A percentile compares a stretch with the other conserved stretches of the same genome.
phyloP scores from a whole-genome alignment of 1,140 invertebrate genomes.

The Diorhabda carinulata region DNA sequence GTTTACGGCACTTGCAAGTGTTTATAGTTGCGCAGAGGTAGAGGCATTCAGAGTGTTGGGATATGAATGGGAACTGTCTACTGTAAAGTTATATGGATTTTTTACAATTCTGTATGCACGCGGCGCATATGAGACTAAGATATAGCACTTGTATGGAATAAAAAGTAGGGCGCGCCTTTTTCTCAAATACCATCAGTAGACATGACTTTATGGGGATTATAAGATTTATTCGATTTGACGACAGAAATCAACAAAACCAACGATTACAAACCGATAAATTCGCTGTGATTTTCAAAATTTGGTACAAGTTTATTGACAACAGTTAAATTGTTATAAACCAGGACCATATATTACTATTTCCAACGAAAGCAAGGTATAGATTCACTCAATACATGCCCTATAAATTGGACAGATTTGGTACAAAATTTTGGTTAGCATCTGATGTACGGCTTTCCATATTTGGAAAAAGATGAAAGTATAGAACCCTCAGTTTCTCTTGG shows the following conservation, averaged over 20 bases:
- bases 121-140: too few species aligned
- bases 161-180: background rate
- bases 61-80: too few species aligned
- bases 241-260: background rate
- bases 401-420: background rate
- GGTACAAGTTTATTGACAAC: too few species aligned
- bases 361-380: background rate
- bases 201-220: background rate
- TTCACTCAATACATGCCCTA: background rate
- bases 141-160: background rate
- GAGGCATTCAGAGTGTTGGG: too few species aligned
- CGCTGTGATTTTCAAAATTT: too few species aligned
- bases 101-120: too few species aligned
- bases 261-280: too few species aligned
- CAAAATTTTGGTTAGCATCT: slow-evolving; percentile 1
- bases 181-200: background rate
- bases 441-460: background rate
- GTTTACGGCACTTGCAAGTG: too few species aligned
- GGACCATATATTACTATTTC: too few species aligned
- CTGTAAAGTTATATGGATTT: too few species aligned
- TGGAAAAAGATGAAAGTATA: background rate
- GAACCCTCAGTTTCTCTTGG: background rate
- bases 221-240: background rate
- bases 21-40: too few species aligned
- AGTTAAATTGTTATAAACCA: too few species aligned